Conservation (phyloP, 2,113 vertebrate genomes). For the Alethe castanea region DNA sequence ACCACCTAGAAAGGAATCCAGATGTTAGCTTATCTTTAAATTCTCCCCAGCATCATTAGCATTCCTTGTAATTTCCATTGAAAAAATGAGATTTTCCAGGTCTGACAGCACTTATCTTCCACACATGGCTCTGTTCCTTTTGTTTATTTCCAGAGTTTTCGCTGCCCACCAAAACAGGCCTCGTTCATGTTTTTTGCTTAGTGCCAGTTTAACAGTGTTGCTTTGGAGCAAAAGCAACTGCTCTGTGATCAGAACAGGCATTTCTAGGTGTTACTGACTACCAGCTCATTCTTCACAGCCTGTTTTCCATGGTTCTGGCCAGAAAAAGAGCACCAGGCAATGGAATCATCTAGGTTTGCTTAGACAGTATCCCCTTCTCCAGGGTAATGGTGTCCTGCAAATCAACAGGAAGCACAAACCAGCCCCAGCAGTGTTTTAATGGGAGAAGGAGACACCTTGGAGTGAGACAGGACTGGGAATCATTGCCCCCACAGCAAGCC, state of each 20-base stretch:
- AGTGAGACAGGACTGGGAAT: background rate
- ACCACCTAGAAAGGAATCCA: conserved; percentile 76
- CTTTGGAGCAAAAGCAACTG: background rate
- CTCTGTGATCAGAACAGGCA: background rate
- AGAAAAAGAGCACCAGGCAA: background rate
- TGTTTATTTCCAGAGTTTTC: background rate
- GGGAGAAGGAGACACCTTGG: background rate
- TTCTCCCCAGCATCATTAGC: background rate
- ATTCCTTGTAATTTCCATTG: background rate
- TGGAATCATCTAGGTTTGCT: background rate
- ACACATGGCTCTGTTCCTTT: background rate
- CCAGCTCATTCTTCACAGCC: background rate
- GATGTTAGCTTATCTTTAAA: background rate
- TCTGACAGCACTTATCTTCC: background rate
- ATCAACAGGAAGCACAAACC: background rate
- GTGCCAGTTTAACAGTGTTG: background rate
- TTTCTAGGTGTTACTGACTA: background rate
- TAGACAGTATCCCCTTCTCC: background rate
- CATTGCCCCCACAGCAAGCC: background rate
- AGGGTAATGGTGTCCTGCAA: background rate
- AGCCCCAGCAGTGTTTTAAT: background rate
- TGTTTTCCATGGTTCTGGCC: background rate
- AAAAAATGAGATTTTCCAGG: background rate
- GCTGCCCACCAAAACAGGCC: background rate
- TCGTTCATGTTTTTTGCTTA: background rate